Evolutionary conservation across 2,113 vertebrate species (phyloP).

Genomic region (Fulica atra): DNA sequence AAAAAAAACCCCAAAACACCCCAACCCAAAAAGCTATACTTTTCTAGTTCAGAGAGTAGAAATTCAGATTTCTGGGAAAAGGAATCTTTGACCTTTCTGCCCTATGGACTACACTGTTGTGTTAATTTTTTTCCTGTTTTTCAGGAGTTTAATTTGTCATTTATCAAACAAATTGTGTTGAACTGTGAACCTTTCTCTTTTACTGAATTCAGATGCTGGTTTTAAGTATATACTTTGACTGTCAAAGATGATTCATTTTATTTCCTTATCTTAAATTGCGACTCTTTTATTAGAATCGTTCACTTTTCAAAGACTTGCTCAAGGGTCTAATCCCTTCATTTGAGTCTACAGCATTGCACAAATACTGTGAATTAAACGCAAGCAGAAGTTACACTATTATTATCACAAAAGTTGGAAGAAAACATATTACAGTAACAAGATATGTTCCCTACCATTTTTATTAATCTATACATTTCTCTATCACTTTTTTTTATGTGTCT

Average conservation of each 20-base stretch:
- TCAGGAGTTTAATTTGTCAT: background rate
- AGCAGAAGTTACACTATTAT: background rate
- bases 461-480: background rate
- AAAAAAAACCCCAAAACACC: too few species aligned
- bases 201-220: background rate
- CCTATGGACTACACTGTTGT: background rate
- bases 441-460: background rate
- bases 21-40: background rate
- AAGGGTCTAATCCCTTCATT: background rate
- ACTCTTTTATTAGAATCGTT: background rate
- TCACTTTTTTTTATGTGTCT: too few species aligned
- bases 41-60: background rate
- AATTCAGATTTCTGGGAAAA: background rate
- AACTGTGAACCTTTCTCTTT: background rate
- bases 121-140: background rate
- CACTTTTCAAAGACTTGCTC: background rate
- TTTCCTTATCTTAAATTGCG: background rate
- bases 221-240: background rate
- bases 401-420: background rate
- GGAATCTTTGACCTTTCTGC: background rate
- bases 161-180: background rate
- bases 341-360: background rate
- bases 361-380: background rate
- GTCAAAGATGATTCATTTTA: background rate
- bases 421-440: background rate